Base-by-base conservation (phyloP, 2,888 invertebrate genomes). In the Nasonovia ribisnigri region DNA sequence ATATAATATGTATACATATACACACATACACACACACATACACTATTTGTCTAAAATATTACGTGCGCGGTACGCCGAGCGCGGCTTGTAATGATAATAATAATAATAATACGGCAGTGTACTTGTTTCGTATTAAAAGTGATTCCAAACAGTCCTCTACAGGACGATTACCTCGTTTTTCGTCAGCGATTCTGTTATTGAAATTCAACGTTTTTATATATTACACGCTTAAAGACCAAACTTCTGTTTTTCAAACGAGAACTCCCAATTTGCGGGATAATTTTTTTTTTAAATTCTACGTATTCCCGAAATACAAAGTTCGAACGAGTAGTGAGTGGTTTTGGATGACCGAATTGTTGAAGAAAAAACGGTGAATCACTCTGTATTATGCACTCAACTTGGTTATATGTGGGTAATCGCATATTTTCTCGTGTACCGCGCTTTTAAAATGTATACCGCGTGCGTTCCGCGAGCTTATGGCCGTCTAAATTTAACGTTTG, bases 21-120 rank as follows among this genome's bases (percentile, higher is more conserved):
- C 42, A 29, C n/a, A 16, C 5, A 42, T 1, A 20, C 42, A 67
- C 24, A 42, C 42, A 29, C n/a, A 16, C 13, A 42, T 4, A 10
- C 48, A 67, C 10, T 88, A 51, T 92, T 92, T 92, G 92, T 88
- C 88, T 92, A 92, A 88, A 92, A 92, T 92, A 88, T 92, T 88
- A 92, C 77, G 60, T 92, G 6, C 46, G 67, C 20, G 29, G 36
- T 54, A 84, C 51, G 77, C 36, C 42, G 16, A 46, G 16, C 26
- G 13, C 90, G 42, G 88, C 43, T 10, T 20, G 26, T 46, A 46
- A 57, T 36, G 46, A 84, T 43, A 1, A 84, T 51, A 29, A 91
- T 91, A 91, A 91, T 91, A 77, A 77, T 91, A 84, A 42, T 42
- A 57, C 16, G 4, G 60, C 20, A 67, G 88, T 84, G 29, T 77